These are phyloP conservation scores for Hydractinia echinata DNA, from an alignment of 30 jellyfish, hydroid and myxozoan species.

Conservation along the genomic window DNA sequence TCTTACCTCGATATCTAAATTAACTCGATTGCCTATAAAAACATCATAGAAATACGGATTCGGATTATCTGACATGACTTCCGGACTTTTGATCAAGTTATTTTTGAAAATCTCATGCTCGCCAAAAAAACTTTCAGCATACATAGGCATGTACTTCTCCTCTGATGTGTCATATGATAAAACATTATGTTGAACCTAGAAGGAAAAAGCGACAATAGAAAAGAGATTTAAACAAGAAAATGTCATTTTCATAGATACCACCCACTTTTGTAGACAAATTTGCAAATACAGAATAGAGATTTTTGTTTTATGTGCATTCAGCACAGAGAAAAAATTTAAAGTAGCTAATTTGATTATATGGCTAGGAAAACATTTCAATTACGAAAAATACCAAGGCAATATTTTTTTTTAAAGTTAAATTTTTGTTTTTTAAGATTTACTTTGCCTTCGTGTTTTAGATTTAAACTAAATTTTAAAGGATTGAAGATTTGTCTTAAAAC, in stretches of 20 bases:
- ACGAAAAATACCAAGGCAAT: no score
- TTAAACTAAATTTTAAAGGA: no score
- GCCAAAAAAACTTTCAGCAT: constrained; percentile 1
- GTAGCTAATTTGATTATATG: no score
- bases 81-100: no score
- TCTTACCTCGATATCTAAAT: constrained; percentile 17
- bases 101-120: constrained; percentile 7
- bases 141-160: constrained; percentile 10
- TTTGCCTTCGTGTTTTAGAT: no score
- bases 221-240: no score
- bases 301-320: neutral
- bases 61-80: neutral
- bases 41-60: neutral
- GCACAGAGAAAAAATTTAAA: neutral
- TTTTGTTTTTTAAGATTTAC: no score
- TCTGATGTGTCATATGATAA: neutral
- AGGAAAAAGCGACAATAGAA: neutral
- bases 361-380: no score
- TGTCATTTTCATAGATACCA: no score
- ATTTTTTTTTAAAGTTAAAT: no score
- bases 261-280: neutral
- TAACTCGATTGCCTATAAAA: neutral
- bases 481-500: no score
- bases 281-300: neutral
- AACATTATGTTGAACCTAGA: constrained; percentile 28